These are phyloP conservation scores for Andricus grossulariae DNA, from an alignment of 1,140 invertebrate genomes.

Conservation along the genomic window DNA sequence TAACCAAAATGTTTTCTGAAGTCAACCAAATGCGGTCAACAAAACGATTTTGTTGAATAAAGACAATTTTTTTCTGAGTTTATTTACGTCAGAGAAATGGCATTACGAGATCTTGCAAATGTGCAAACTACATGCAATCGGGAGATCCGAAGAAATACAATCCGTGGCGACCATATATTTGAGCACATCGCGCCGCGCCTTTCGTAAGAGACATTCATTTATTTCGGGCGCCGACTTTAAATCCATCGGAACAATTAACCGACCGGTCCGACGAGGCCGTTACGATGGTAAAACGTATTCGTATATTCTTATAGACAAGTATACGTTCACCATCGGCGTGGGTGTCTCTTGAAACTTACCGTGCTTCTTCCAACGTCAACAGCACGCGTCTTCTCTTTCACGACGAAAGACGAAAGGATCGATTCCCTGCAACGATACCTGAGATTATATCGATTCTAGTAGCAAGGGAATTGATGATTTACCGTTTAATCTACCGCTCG, in stretches of 20 bases:
- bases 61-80: too few species aligned
- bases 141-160: constrained; percentile 12
- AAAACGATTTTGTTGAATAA: too few species aligned
- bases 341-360: constrained; percentile 34
- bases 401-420: constrained; percentile 13
- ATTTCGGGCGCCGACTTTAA: constrained; percentile 53
- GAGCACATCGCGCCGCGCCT: constrained; percentile 32
- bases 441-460: constrained; percentile 7
- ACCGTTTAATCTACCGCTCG: constrained; percentile 22
- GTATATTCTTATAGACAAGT: background rate
- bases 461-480: constrained; percentile 16
- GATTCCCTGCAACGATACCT: constrained; percentile 5
- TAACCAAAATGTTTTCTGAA: too few species aligned
- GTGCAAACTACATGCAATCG: constrained; percentile 26
- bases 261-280: constrained; percentile 31
- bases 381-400: background rate
- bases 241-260: constrained; percentile 55
- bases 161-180: constrained; percentile 17
- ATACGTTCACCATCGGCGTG: constrained; percentile 1
- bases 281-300: constrained; percentile 29
- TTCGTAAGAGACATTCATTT: constrained; percentile 52
- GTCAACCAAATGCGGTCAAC: too few species aligned
- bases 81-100: constrained; percentile 22
- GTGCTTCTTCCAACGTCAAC: background rate
- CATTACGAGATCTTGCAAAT: constrained; percentile 16